Evolutionary conservation across 2,797 vertebrate genomes (phyloP).

Genomic region (Natrix natrix): DNA sequence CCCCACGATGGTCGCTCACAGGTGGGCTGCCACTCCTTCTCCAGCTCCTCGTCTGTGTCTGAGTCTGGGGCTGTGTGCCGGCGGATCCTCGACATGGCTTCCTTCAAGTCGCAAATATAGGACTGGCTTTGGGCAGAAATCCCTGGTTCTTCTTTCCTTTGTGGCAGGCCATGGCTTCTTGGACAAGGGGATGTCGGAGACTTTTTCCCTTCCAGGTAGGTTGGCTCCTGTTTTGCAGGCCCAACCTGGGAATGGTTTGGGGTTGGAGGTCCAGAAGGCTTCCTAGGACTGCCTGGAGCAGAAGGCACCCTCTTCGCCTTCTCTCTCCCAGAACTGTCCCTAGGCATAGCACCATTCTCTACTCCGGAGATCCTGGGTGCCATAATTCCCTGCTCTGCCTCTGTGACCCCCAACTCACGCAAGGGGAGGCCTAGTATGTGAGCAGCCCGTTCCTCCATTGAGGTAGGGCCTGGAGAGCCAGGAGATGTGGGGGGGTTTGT

Average conservation of each 20-base stretch:
- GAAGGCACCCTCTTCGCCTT: slow-evolving; percentile 32
- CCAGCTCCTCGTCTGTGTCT: slow-evolving; percentile 87
- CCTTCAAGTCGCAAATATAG: slow-evolving; percentile 78
- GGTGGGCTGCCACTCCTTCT: slow-evolving; percentile 53
- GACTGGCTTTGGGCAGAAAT: not conserved
- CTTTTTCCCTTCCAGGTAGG: not conserved
- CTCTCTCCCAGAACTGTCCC: not conserved
- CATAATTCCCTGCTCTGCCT: not conserved
- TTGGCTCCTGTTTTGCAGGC: not conserved
- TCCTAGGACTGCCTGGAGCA: not conserved
- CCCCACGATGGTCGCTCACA: not conserved
- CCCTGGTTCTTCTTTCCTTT: not conserved
- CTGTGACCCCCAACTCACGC: not conserved
- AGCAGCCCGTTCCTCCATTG: slow-evolving; percentile 42
- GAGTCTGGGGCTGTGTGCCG: slow-evolving; percentile 93
- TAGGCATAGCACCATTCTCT: not conserved
- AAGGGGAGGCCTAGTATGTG: not conserved
- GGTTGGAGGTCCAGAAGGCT: rapidly evolving
- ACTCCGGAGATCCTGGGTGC: not conserved
- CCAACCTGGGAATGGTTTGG: not conserved
- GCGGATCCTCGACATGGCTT: slow-evolving; percentile 87
- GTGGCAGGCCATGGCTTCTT: too few relatives aligned
- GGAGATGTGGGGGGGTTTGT: not conserved
- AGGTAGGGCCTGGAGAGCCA: not conserved
- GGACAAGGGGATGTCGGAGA: not conserved